Evolutionary conservation across 2,888 invertebrate genomes (phyloP).

Genomic region (Aromia moschata): DNA sequence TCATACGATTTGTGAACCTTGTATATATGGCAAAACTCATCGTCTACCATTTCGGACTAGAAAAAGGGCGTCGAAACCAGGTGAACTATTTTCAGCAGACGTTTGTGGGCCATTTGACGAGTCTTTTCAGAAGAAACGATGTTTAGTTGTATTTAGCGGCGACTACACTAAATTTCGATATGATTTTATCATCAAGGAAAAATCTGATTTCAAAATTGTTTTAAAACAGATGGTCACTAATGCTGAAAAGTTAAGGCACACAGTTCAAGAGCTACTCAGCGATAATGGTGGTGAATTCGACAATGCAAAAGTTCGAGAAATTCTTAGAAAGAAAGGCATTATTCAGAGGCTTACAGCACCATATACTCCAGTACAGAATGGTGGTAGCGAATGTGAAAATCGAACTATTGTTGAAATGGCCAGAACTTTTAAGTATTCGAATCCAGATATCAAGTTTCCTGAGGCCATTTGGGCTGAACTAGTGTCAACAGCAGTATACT

Average conservation of each 20-base stretch:
- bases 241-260: conserved; percentile 45
- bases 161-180: conserved; percentile 40
- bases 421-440: too few relatives aligned
- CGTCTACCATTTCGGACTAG: conserved; percentile 43
- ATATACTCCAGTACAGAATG: too few relatives aligned
- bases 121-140: conserved; percentile 34
- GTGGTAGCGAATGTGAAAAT: background rate
- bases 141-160: conserved; percentile 2
- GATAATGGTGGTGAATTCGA: conserved; percentile 50
- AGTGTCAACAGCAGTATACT: too few relatives aligned
- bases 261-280: background rate
- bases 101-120: conserved; percentile 43
- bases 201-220: conserved; percentile 44
- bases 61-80: conserved; percentile 40
- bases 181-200: conserved; percentile 39
- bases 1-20: background rate
- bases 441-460: too few relatives aligned
- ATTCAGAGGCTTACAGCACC: conserved; percentile 27
- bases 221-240: too few relatives aligned
- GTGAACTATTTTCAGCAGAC: conserved; percentile 48
- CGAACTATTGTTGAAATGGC: too few relatives aligned
- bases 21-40: conserved; percentile 29
- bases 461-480: too few relatives aligned
- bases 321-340: conserved; percentile 39
- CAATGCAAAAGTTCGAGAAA: conserved; percentile 34